Evolutionary conservation across 2,888 invertebrate species (phyloP).

Genomic region (Eristalis intricaria): DNA sequence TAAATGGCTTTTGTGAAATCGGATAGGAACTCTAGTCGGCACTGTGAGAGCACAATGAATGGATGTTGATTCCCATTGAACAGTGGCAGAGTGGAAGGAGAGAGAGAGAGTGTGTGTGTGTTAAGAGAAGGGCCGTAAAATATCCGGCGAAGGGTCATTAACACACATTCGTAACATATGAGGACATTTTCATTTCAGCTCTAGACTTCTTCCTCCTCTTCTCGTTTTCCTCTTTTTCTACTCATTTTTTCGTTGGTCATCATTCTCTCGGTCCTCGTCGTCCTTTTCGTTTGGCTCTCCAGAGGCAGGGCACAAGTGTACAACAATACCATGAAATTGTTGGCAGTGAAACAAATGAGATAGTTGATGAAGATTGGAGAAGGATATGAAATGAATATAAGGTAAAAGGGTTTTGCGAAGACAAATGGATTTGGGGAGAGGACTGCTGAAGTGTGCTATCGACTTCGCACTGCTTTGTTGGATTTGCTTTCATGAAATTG

Average conservation of each 20-base stretch:
- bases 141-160: constrained; percentile 68
- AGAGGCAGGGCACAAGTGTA: background rate
- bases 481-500: background rate
- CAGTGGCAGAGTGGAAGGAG: constrained; percentile 4
- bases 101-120: constrained; percentile 15
- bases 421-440: constrained; percentile 22
- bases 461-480: background rate
- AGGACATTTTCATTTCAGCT: constrained; percentile 69
- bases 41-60: constrained; percentile 55
- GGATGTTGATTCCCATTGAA: constrained; percentile 51
- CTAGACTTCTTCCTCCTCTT: constrained; percentile 10
- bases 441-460: constrained; percentile 1
- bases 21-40: constrained; percentile 48
- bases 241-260: background rate
- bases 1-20: constrained; percentile 71
- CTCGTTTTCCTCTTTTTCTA: background rate
- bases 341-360: constrained; percentile 66
- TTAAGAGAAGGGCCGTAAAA: constrained; percentile 49
- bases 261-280: background rate
- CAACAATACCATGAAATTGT: constrained; percentile 54
- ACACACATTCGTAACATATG: constrained; percentile 71
- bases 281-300: background rate
- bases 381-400: constrained; percentile 42
- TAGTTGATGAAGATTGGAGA: constrained; percentile 63
- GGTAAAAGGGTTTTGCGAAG: constrained; percentile 42